phyloP scores from a whole-genome alignment of 2,797 vertebrate species.

The Enteromius unitaeniatus region DNA sequence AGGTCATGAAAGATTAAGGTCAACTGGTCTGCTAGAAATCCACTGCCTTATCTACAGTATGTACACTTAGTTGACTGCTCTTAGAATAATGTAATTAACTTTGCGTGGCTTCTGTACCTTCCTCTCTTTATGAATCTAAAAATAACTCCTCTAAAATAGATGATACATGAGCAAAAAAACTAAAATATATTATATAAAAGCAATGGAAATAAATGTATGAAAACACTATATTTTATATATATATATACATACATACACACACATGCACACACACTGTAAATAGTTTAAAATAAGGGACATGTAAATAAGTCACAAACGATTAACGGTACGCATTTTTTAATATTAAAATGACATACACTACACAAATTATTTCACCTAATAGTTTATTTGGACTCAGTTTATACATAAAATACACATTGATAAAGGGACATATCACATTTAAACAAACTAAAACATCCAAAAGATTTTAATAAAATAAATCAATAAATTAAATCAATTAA shows the following conservation, averaged over 20 bases:
- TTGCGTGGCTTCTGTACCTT: background rate
- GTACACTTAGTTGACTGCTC: background rate
- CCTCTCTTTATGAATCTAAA: background rate
- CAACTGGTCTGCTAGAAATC: background rate
- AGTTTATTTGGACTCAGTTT: constrained; percentile 73
- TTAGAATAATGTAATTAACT: background rate
- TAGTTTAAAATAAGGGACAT: too few relatives aligned
- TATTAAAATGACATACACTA: constrained; percentile 6
- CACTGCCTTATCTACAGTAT: background rate
- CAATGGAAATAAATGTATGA: background rate
- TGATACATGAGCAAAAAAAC: background rate
- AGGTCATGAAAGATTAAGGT: constrained; percentile 42
- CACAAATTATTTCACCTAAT: constrained; percentile 38
- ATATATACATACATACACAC: too few relatives aligned
- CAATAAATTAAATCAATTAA: constrained; percentile 58
- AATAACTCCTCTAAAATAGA: background rate
- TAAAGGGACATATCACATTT: constrained; percentile 61
- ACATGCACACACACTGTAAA: too few relatives aligned
- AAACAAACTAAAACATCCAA: constrained; percentile 67
- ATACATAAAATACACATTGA: constrained; percentile 63
- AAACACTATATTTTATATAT: background rate
- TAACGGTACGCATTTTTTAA: background rate
- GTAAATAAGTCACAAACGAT: background rate
- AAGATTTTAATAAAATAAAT: constrained; percentile 59
- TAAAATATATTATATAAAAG: background rate